Evolutionary conservation across 92 coral and sea anemone genomes (phyloP).

Genomic region (Ricordea florida): DNA sequence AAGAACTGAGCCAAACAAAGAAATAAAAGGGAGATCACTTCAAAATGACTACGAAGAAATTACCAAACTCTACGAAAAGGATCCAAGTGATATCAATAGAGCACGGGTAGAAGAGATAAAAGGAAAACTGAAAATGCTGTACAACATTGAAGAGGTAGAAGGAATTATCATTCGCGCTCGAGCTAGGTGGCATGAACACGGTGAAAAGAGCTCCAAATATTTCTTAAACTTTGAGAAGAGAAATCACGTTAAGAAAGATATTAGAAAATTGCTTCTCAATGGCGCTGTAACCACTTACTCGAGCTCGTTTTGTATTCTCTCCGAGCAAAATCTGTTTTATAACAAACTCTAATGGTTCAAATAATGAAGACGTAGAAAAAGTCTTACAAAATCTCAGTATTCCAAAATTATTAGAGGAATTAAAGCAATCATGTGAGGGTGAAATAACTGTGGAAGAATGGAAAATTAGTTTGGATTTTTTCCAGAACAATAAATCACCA

Average conservation of each 20-base stretch:
- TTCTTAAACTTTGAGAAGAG: no score
- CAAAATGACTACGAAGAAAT: neutral
- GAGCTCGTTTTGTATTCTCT: neutral
- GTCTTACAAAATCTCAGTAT: neutral
- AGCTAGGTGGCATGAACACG: no score
- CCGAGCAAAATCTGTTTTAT: neutral
- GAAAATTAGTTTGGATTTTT: neutral
- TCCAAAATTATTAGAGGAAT: no score
- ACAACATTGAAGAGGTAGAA: no score
- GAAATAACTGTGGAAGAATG: neutral
- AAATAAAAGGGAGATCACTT: no score
- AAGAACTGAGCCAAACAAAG: no score
- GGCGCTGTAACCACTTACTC: neutral
- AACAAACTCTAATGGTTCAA: neutral
- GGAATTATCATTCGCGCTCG: no score
- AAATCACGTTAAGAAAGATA: no score
- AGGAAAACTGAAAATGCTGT: no score
- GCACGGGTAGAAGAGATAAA: neutral
- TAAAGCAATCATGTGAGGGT: no score
- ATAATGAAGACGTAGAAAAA: neutral
- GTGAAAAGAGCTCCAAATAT: no score
- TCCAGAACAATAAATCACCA: neutral
- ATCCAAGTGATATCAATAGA: neutral
- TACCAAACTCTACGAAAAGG: neutral
- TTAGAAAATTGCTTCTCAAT: neutral